Percentiles rank a stretch among this genome's conserved stretches.
Conservation (phyloP, 2,113 vertebrate genomes). For the Redunca redunca region DNA sequence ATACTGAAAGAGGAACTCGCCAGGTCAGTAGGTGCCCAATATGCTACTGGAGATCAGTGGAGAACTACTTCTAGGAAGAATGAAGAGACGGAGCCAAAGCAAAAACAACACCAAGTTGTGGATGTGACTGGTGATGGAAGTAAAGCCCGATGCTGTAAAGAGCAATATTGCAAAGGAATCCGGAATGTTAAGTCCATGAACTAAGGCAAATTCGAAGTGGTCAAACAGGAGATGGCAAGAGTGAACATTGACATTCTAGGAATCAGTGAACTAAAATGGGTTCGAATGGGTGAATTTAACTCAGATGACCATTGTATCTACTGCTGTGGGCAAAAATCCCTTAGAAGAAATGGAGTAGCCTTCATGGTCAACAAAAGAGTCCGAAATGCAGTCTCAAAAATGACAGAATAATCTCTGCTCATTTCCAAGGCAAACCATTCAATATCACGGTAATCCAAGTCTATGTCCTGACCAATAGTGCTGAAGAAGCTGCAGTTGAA, state of each 20-base stretch:
- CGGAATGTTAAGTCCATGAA: not conserved
- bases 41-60: not conserved
- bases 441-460: not conserved
- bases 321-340: not conserved
- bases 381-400: not conserved
- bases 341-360: not conserved
- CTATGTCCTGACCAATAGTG: not conserved
- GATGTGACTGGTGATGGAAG: not conserved
- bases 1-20: not conserved
- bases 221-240: not conserved
- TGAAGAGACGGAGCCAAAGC: not conserved
- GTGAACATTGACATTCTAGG: not conserved
- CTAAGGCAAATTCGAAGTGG: not conserved
- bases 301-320: not conserved
- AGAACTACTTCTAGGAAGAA: not conserved
- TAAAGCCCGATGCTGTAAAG: not conserved
- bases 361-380: not conserved
- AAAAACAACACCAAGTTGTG: not conserved
- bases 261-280: not conserved
- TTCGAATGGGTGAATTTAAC: not conserved
- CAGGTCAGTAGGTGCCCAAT: accelerated
- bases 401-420: not conserved
- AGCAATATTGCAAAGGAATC: not conserved
- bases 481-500: not conserved
- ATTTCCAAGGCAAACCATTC: not conserved